Percentiles rank a stretch among this genome's conserved stretches.
Conservation (phyloP, 2,113 vertebrate species). For the Mesocricetus auratus region DNA sequence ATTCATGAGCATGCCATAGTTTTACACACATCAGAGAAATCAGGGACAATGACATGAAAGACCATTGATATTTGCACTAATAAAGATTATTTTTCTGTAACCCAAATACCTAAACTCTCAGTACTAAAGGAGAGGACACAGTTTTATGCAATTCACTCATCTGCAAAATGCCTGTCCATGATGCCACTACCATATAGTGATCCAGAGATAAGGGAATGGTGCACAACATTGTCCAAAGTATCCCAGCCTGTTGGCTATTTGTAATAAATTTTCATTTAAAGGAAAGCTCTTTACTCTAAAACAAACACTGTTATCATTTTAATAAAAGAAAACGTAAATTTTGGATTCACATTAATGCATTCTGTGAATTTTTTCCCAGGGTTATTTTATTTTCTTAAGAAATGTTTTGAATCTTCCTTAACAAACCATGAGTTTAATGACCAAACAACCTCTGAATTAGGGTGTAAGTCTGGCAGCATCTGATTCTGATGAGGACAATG, state of each 20-base stretch:
- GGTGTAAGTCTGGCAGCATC: not conserved
- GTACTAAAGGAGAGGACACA: not conserved
- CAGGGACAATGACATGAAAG: not conserved
- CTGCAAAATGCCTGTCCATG: not conserved
- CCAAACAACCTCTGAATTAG: not conserved
- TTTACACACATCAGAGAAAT: not conserved
- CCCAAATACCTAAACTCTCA: not conserved
- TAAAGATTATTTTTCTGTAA: not conserved
- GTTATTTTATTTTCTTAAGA: not conserved
- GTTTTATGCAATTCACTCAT: not conserved
- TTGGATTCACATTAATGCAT: constrained; percentile 9
- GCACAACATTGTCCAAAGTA: not conserved
- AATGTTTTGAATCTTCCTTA: not conserved
- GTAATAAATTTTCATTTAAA: not conserved
- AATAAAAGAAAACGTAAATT: not conserved
- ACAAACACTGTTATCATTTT: not conserved
- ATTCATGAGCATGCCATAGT: not conserved
- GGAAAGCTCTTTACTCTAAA: constrained; percentile 9
- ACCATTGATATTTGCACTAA: not conserved
- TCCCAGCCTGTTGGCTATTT: not conserved
- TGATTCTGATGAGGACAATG: not conserved
- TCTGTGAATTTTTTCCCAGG: not conserved
- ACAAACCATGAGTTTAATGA: constrained; percentile 34
- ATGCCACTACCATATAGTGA: not conserved
- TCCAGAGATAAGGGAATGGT: not conserved